Conservation (phyloP, 2,888 invertebrate species). For the Leptinotarsa peninsularis region DNA sequence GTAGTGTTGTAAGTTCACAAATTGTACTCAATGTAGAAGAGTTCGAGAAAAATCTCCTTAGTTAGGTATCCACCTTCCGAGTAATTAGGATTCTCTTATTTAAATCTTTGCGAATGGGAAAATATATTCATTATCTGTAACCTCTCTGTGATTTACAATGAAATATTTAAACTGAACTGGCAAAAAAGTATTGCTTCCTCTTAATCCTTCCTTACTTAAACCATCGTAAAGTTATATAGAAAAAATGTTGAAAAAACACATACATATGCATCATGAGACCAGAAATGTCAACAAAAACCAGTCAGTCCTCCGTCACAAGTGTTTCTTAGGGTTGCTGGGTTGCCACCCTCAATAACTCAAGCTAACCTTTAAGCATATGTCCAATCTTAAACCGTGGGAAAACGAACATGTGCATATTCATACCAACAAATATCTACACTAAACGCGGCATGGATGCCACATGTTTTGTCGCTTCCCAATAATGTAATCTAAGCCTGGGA, state of each 20-base stretch:
- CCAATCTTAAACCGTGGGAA: conserved; percentile 61
- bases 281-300: conserved; percentile 46
- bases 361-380: conserved; percentile 52
- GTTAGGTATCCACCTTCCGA: no score
- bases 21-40: no score
- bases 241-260: conserved; percentile 13
- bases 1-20: no score
- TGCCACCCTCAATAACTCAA: conserved; percentile 55
- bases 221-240: not conserved
- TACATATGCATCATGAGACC: conserved; percentile 26
- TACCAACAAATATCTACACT: conserved; percentile 58
- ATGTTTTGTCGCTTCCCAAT: conserved; percentile 40
- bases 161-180: not conserved
- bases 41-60: no score
- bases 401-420: conserved; percentile 59
- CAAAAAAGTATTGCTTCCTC: not conserved
- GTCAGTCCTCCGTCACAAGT: conserved; percentile 50
- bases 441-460: conserved; percentile 37
- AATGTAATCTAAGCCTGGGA: conserved; percentile 46
- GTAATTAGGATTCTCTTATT: no score
- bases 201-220: not conserved
- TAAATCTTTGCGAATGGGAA: no score
- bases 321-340: conserved; percentile 59
- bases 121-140: no score
- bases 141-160: not conserved